These are phyloP conservation scores for Cataglyphis livida DNA, from an alignment of 2,888 invertebrate genomes.

Conservation along the genomic window DNA sequence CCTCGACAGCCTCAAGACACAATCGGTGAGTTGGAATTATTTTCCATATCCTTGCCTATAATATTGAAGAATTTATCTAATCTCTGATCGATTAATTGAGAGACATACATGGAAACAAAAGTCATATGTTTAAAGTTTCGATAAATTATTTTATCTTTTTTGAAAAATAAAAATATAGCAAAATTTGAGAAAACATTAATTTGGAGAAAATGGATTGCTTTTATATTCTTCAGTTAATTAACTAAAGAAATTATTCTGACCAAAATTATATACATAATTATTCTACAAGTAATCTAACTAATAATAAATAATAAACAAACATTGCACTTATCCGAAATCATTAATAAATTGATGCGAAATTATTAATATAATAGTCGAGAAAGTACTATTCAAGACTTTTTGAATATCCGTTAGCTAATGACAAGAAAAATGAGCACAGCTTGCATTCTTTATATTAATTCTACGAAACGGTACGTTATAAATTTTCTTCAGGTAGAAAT, in stretches of 20 bases:
- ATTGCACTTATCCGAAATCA: not conserved
- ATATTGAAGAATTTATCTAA: not conserved
- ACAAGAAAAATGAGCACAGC: not conserved
- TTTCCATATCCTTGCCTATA: not conserved
- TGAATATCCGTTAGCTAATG: not conserved
- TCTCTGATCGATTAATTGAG: not conserved
- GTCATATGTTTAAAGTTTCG: not conserved
- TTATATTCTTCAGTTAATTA: not conserved
- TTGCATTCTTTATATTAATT: not conserved
- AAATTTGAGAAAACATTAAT: not conserved
- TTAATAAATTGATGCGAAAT: not conserved
- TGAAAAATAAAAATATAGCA: not conserved
- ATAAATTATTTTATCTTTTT: not conserved
- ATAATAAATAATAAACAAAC: not conserved
- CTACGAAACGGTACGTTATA: not conserved
- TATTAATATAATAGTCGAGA: not conserved
- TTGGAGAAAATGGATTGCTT: not conserved
- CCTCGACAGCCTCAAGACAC: constrained; percentile 86
- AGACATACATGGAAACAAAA: not conserved
- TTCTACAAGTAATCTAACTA: not conserved
- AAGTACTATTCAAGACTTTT: not conserved
- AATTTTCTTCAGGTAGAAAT: not conserved
- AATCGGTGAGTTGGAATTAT: constrained; percentile 80
- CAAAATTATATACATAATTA: not conserved
- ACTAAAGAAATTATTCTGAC: not conserved